Percentiles rank a stretch among this genome's conserved stretches.
phyloP scores from a whole-genome alignment of 2,888 invertebrate species.

The Aethes cnicana region DNA sequence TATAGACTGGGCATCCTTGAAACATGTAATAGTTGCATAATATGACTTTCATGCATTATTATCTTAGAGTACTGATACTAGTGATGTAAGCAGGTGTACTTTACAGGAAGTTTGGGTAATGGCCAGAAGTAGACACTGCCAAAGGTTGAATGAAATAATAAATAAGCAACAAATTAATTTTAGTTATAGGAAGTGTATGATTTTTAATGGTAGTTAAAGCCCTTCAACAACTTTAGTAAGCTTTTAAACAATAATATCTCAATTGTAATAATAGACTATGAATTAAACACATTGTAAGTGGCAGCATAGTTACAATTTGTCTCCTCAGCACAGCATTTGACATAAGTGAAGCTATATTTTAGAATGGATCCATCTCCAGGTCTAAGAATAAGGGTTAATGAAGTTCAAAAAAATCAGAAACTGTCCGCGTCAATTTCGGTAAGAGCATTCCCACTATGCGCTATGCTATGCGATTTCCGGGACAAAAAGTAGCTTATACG shows the following conservation, averaged over 20 bases:
- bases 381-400: too few relatives aligned
- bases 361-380: too few relatives aligned
- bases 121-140: constrained; percentile 69
- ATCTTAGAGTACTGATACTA: constrained; percentile 1
- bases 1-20: neutral
- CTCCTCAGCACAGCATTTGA: neutral
- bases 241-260: too few relatives aligned
- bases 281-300: neutral
- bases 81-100: constrained; percentile 49
- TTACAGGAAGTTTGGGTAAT: constrained; percentile 67
- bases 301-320: neutral
- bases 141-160: constrained; percentile 62
- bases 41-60: constrained; percentile 11
- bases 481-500: too few relatives aligned
- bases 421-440: too few relatives aligned
- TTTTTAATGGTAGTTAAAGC: neutral
- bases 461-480: too few relatives aligned
- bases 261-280: neutral
- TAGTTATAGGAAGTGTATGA: constrained; percentile 25
- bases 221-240: too few relatives aligned
- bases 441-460: too few relatives aligned
- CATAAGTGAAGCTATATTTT: too few relatives aligned
- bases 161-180: constrained; percentile 24
- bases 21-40: neutral
- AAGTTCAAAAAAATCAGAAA: too few relatives aligned